Evolutionary conservation across 2,113 vertebrate genomes (phyloP).

Genomic region (Hyla sarda): DNA sequence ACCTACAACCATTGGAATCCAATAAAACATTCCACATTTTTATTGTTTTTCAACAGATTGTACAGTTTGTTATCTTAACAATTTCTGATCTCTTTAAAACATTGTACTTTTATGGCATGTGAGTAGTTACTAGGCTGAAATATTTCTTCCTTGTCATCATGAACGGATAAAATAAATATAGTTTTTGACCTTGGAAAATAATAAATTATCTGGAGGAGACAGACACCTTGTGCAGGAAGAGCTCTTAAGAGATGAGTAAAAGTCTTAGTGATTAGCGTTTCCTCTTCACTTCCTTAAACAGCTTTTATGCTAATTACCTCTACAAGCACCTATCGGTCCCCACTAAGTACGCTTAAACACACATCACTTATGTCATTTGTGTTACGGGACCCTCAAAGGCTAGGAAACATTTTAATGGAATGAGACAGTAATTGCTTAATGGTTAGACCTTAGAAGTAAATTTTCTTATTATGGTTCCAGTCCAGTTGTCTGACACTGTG

Average conservation of each 20-base stretch:
- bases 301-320: constrained; percentile 54
- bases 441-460: constrained; percentile 6
- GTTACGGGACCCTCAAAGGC: constrained; percentile 30
- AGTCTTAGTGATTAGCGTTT: constrained; percentile 48
- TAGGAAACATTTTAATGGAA: constrained; percentile 37
- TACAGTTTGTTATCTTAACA: background rate
- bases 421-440: constrained; percentile 35
- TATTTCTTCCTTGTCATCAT: background rate
- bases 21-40: background rate
- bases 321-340: constrained; percentile 27
- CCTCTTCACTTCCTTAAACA: constrained; percentile 40
- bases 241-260: constrained; percentile 52
- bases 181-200: constrained; percentile 51
- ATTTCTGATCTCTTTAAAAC: background rate
- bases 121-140: constrained; percentile 4
- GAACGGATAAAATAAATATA: background rate
- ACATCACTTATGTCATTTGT: constrained; percentile 48
- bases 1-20: background rate
- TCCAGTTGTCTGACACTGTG: background rate
- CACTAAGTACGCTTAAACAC: constrained; percentile 38
- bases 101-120: background rate
- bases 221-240: constrained; percentile 42
- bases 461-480: background rate
- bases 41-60: background rate
- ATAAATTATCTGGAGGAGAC: constrained; percentile 44